Base-by-base conservation (phyloP, 2,797 vertebrate species). In the Sebastes variabilis region DNA sequence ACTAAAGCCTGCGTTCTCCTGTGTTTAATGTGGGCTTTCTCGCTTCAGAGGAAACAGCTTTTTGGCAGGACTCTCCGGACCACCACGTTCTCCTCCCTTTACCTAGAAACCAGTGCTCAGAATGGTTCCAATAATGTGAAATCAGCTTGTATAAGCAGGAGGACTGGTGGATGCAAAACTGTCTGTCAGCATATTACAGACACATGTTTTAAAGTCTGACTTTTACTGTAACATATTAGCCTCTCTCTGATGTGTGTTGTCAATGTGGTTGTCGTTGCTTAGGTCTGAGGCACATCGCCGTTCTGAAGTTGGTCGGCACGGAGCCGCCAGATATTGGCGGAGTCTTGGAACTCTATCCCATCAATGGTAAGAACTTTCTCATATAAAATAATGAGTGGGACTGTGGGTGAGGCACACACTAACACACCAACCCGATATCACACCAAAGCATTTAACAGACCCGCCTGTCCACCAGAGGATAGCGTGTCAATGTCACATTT, bases 241-340 rank as follows among this genome's bases (percentile, higher is more conserved):
- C 13, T 72, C 59, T 76, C n/a, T 62, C 24, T 86, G 11, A 58
- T 58, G 36, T 83, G 30, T 69, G 66, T 58, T 69, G 12, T 72
- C 22, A 8, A 8, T 56, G 36, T 61, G 58, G 14, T 73, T 69
- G 18, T 30, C 20, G 25, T 79, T 89, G 27, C 64, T 75, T 74
- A 99, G 99, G 99, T 93, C 93, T 99, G 86, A 96, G 98, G 49
- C 98, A 99, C 87, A 97, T 99, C 76, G 97, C 98, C 32, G 82
- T 99, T 70, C 94, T 99, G 88, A 99, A 98, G 92, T 87, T 99
- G 92, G 92, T 97, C 59, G 98, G 99, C 2, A 92, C 96, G 1
- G 97, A 97, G 54, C 80, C 93, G n/a, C 86, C 92, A 30, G 95
- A 97, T 42, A 96, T 96, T 91, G 97, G 97, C 20, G 99, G 99